Evolutionary conservation across 2,113 vertebrate species (phyloP).

Genomic region (Chrysemys picta): DNA sequence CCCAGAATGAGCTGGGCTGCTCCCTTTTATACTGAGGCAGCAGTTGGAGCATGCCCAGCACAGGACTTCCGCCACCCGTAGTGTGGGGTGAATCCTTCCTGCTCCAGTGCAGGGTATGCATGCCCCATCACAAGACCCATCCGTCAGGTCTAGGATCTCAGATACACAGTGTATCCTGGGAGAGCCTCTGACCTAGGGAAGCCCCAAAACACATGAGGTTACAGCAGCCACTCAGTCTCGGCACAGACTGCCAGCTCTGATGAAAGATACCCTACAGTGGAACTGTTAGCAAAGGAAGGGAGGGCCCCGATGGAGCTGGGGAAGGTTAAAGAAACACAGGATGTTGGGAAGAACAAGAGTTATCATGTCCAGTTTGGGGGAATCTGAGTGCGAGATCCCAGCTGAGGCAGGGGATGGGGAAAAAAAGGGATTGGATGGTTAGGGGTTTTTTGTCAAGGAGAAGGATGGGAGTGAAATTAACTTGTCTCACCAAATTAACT

Average conservation of each 20-base stretch:
- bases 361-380: background rate
- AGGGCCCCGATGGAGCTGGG: background rate
- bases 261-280: background rate
- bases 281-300: background rate
- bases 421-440: background rate
- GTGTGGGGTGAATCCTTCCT: too few relatives aligned
- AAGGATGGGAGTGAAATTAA: background rate
- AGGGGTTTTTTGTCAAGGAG: background rate
- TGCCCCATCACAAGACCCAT: background rate
- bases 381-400: background rate
- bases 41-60: too few relatives aligned
- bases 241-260: background rate
- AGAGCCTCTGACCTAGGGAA: background rate
- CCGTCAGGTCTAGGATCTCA: background rate
- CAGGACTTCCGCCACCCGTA: too few relatives aligned
- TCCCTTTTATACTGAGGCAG: too few relatives aligned
- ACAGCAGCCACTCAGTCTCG: background rate
- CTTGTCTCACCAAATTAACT: background rate
- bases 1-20: too few relatives aligned
- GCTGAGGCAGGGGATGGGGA: background rate
- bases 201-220: background rate
- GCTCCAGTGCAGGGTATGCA: too few relatives aligned
- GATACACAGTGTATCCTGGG: background rate
- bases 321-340: background rate
- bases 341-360: background rate